Conservation (phyloP, 1,140 invertebrate genomes). For the Camponotus vicinus region DNA sequence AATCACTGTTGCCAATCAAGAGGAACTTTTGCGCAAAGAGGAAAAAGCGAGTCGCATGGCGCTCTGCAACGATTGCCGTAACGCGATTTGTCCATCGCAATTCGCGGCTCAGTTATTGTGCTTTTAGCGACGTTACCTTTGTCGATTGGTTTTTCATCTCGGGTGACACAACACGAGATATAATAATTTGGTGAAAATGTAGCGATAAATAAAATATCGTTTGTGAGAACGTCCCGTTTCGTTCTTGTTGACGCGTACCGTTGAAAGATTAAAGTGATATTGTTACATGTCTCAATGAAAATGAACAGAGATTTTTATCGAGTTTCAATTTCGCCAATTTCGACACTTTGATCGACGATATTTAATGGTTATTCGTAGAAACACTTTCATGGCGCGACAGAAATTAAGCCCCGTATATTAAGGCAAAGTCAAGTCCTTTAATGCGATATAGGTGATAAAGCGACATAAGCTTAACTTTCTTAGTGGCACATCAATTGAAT, state of each 20-base stretch:
- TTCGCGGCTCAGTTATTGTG: constrained; percentile 65
- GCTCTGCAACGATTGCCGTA: constrained; percentile 57
- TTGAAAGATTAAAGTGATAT: constrained; percentile 8
- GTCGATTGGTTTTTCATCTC: constrained; percentile 60
- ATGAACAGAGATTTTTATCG: background rate
- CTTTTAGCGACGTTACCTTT: constrained; percentile 48
- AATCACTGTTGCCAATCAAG: constrained; percentile 65
- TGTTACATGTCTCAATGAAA: background rate
- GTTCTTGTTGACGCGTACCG: constrained; percentile 2
- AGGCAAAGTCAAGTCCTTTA: constrained; percentile 55
- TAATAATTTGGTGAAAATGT: constrained; percentile 43
- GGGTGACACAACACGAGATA: constrained; percentile 4
- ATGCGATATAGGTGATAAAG: constrained; percentile 66
- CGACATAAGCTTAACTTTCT: constrained; percentile 71
- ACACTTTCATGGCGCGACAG: constrained; percentile 17
- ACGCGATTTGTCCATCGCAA: constrained; percentile 59
- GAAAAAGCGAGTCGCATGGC: constrained; percentile 51
- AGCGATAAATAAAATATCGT: constrained; percentile 27
- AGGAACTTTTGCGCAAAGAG: constrained; percentile 61
- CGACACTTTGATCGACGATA: constrained; percentile 29
- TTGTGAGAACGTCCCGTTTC: background rate
- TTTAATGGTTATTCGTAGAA: constrained; percentile 33
- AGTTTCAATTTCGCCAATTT: constrained; percentile 12
- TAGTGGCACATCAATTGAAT: constrained; percentile 72
- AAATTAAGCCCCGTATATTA: constrained; percentile 70